Conservation (phyloP, 2,797 vertebrate genomes). For the Anabacerthia variegaticeps region DNA sequence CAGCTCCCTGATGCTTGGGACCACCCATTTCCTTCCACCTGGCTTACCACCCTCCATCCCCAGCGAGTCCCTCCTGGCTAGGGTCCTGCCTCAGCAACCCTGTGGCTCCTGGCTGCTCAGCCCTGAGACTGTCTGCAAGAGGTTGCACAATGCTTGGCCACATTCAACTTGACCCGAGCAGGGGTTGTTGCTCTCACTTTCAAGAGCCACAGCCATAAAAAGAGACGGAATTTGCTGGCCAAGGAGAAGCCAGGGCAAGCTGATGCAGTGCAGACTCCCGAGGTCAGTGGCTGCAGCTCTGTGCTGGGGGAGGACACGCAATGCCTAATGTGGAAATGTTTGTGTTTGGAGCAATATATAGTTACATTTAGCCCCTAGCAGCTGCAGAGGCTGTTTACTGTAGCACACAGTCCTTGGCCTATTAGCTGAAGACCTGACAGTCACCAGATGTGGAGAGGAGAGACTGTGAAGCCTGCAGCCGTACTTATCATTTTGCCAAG, state of each 20-base stretch:
- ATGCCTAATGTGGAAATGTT: constrained; percentile 76
- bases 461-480: background rate
- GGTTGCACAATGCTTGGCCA: background rate
- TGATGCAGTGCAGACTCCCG: constrained; percentile 17
- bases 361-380: constrained; percentile 40
- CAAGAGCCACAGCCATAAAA: background rate
- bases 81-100: background rate
- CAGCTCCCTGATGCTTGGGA: background rate
- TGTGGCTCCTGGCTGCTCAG: background rate
- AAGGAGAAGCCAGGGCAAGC: background rate
- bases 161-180: background rate
- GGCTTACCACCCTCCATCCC: background rate
- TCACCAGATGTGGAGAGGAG: constrained; percentile 63
- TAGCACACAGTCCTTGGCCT: constrained; percentile 33
- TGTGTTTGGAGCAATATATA: constrained; percentile 61
- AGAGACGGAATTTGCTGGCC: constrained; percentile 17
- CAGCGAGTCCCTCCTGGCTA: background rate
- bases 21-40: background rate
- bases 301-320: background rate
- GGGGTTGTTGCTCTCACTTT: constrained; percentile 9
- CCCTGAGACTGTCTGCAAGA: background rate
- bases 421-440: constrained; percentile 60
- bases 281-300: constrained; percentile 36
- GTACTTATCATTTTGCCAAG: constrained; percentile 51
- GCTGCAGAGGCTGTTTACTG: constrained; percentile 48